Base-by-base conservation (phyloP, 1,140 invertebrate genomes). In the Cotesia chilonis region DNA sequence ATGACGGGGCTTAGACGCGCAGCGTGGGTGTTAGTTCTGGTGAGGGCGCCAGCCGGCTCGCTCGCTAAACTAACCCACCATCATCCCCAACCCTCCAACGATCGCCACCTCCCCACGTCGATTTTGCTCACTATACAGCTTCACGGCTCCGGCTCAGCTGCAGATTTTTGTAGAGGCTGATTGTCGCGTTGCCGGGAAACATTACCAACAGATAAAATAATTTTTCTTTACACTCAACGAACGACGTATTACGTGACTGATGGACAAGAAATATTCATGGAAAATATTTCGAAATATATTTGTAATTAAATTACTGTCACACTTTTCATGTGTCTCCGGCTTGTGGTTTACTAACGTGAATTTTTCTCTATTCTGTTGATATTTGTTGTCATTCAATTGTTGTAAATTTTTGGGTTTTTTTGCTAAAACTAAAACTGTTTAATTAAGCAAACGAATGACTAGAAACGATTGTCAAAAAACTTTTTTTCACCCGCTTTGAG, bases 11-110 rank as follows among this genome's bases (percentile, higher is more conserved):
- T 28, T 77, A 70, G 73, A 74, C 82, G 84, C 84, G 84, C 83
- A 84, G 83, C 82, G 83, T 84, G 82, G 83, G 84, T 83, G 83
- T 84, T 84, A 85, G 83, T 85, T 84, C 82, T 82, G 80, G 83
- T 83, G 83, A 83, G 83, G 84, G 83, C 84, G 84, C 84, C 82
- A 85, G 82, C 82, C 84, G 81, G 82, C 82, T 84, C 82, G 79
- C 83, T 82, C 71, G 77, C 78, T 80, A 77, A 83, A 82, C 78
- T 84, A 80, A 81, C 78, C 79, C 80, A 79, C 77, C 63, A 71
- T 70, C 68, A 76, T 74, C 65, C 67, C 72, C 65, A 61, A 70
- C 68, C 73, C 69, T 68, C 63, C 63, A 65, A 37, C 52, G 20
- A 14, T 51, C 66, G 66, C 66, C 66, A 66, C 61, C 68, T 57